Percentiles rank a stretch among this genome's conserved stretches.
These are phyloP conservation scores for Palythoa heliodiscus DNA, from an alignment of 92 coral and sea anemone genomes.

Conservation along the genomic window DNA sequence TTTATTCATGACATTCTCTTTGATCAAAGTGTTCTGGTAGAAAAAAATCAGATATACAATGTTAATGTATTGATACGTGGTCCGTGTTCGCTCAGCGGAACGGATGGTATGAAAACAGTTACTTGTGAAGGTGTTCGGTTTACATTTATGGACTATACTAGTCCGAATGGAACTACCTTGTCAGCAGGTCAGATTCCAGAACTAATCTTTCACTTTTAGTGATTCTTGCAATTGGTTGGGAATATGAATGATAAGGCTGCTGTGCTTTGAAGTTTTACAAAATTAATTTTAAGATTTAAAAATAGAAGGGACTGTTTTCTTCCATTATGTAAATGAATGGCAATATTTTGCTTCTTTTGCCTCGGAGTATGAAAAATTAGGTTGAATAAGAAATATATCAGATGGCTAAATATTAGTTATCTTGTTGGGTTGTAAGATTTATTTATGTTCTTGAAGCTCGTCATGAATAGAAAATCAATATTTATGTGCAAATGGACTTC, in stretches of 20 bases:
- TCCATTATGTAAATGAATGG: no score
- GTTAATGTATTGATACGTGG: constrained; percentile 69
- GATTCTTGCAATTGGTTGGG: not conserved
- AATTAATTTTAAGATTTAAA: no score
- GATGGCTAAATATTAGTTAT: no score
- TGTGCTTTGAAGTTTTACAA: no score
- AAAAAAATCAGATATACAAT: constrained; percentile 71
- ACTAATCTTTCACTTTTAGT: constrained; percentile 68
- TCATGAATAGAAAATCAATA: not conserved
- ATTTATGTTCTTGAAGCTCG: no score
- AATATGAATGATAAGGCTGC: no score
- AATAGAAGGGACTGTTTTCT: no score
- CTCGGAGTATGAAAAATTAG: no score
- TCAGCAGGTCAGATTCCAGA: constrained; percentile 93
- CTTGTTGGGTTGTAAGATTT: no score
- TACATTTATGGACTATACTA: constrained; percentile 74
- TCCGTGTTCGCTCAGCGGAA: constrained; percentile 83
- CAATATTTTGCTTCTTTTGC: no score
- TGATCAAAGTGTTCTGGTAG: constrained; percentile 63
- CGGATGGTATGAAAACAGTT: constrained; percentile 68
- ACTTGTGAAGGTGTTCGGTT: constrained; percentile 66
- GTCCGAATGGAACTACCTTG: constrained; percentile 78
- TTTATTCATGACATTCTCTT: constrained; percentile 72
- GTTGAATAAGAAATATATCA: no score
- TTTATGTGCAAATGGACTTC: not conserved